phyloP scores from a whole-genome alignment of 2,888 invertebrate species.

The Apodemia hepburni region DNA sequence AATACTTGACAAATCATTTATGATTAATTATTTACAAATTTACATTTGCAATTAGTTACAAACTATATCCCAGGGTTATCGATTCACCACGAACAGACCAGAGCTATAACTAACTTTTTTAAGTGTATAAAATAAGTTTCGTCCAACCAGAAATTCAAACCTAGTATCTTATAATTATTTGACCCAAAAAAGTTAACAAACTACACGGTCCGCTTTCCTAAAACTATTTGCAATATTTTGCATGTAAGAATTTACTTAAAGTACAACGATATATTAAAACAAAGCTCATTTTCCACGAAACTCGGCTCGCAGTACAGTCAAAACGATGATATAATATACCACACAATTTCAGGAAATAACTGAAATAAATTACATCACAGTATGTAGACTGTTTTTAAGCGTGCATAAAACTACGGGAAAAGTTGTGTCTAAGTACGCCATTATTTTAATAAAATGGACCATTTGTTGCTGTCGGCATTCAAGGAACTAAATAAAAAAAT shows the following conservation, averaged over 20 bases:
- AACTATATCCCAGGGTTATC: too few species aligned
- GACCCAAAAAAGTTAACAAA: too few species aligned
- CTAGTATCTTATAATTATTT: too few species aligned
- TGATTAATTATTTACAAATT: too few species aligned
- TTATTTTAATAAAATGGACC: slow-evolving; percentile 42
- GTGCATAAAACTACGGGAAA: slow-evolving; percentile 32
- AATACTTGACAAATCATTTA: too few species aligned
- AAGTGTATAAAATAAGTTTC: too few species aligned
- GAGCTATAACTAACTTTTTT: too few species aligned
- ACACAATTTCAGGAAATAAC: slow-evolving; percentile 8
- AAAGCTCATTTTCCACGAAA: not conserved
- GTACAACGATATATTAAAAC: not conserved
- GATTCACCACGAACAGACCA: too few species aligned
- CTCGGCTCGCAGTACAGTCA: not conserved
- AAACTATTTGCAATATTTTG: not conserved
- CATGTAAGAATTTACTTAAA: not conserved
- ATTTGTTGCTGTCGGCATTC: slow-evolving; percentile 41
- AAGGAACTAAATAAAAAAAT: slow-evolving; percentile 25
- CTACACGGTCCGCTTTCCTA: too few species aligned
- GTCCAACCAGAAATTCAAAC: too few species aligned
- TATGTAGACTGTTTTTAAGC: slow-evolving; percentile 19
- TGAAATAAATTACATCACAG: slow-evolving; percentile 10
- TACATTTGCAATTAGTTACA: too few species aligned
- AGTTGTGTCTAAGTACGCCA: slow-evolving; percentile 42
- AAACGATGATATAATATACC: slow-evolving; percentile 4